These are phyloP conservation scores for Metellina segmentata DNA, from an alignment of 2,888 invertebrate species.

Conservation along the genomic window DNA sequence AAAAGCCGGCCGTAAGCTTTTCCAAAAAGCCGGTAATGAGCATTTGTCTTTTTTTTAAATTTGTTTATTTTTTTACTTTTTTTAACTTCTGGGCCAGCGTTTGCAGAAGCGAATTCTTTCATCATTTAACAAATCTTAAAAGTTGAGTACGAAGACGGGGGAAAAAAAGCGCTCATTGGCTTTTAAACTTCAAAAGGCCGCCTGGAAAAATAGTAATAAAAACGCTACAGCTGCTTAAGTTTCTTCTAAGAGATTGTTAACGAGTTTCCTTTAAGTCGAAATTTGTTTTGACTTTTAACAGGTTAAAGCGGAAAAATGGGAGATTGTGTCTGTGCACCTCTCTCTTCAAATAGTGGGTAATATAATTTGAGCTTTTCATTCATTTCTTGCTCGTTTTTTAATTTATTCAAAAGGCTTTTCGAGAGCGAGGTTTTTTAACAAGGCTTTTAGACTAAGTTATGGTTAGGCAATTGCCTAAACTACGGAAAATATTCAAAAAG, in stretches of 20 bases:
- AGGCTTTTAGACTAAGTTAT: not conserved
- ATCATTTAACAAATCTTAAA: not conserved
- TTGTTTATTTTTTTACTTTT: not conserved
- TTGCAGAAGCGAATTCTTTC: not conserved
- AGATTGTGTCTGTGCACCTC: not conserved
- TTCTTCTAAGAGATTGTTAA: not conserved
- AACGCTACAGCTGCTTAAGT: not conserved
- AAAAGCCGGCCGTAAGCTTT: not conserved
- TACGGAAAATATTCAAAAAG: not conserved
- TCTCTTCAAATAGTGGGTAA: not conserved
- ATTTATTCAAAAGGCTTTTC: not conserved
- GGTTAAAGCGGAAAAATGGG: not conserved
- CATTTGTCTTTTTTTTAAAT: not conserved
- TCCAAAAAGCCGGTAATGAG: not conserved
- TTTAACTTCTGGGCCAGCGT: not conserved
- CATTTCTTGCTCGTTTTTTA: not conserved
- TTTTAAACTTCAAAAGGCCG: not conserved
- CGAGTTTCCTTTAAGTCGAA: not conserved
- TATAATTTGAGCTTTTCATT: not conserved
- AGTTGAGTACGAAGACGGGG: not conserved
- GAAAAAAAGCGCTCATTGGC: not conserved
- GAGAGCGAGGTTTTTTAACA: not conserved
- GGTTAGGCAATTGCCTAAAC: not conserved
- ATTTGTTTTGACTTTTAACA: slow-evolving; percentile 19
- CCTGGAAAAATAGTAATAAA: not conserved